phyloP scores from a whole-genome alignment of 1,140 invertebrate species.

The Euura lappo region DNA sequence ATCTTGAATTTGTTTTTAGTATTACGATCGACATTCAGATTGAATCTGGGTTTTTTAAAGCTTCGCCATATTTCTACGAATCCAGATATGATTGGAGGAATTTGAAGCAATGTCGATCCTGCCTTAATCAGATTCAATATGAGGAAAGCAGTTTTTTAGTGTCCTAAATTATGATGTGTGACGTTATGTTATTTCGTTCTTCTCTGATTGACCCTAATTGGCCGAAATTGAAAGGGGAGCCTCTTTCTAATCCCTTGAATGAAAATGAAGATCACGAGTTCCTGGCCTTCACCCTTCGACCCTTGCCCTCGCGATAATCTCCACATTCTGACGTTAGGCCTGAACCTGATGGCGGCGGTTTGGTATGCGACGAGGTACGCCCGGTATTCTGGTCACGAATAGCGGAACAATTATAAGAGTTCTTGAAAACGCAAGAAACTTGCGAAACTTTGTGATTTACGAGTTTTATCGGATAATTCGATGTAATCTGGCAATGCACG shows the following conservation, averaged over 20 bases:
- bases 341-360: neutral
- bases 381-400: neutral
- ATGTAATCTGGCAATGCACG: neutral
- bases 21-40: too few relatives aligned
- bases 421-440: neutral
- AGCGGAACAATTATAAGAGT: constrained; percentile 1
- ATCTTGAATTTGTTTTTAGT: too few relatives aligned
- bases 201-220: neutral
- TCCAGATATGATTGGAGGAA: too few relatives aligned
- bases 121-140: too few relatives aligned
- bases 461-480: neutral
- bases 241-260: neutral
- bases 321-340: neutral
- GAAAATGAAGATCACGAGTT: neutral
- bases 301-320: neutral
- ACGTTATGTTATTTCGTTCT: neutral
- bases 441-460: neutral
- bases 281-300: neutral
- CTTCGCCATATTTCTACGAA: too few relatives aligned
- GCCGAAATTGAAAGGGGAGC: neutral
- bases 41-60: too few relatives aligned
- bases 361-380: neutral
- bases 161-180: neutral
- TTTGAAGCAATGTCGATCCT: too few relatives aligned
- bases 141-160: neutral